Conservation (phyloP, 2,113 vertebrate species). For the Monopterus albus region DNA sequence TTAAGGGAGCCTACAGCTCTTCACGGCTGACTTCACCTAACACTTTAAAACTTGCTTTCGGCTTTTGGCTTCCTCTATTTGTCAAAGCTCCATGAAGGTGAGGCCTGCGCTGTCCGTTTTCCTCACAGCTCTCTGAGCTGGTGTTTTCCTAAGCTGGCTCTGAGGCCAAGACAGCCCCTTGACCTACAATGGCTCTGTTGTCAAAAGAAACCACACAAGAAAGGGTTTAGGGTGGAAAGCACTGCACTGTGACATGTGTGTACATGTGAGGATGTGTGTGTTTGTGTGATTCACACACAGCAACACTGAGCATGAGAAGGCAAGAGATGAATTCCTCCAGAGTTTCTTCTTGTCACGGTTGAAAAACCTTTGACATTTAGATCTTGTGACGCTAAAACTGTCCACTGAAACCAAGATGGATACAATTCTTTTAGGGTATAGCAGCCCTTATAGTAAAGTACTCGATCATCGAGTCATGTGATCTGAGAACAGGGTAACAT, state of each 20-base stretch:
- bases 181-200: constrained; percentile 61
- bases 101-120: neutral
- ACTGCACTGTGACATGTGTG: constrained; percentile 41
- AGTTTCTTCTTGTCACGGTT: constrained; percentile 28
- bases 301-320: constrained; percentile 8
- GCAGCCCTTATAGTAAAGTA: neutral
- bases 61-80: constrained; percentile 19
- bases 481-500: no score
- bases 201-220: constrained; percentile 45
- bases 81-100: constrained; percentile 42
- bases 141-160: constrained; percentile 38
- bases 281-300: constrained; percentile 34
- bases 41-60: constrained; percentile 22
- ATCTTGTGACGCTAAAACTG: constrained; percentile 18
- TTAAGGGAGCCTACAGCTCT: constrained; percentile 1
- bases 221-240: constrained; percentile 55
- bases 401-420: constrained; percentile 1
- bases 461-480: neutral
- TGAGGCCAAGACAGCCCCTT: constrained; percentile 43
- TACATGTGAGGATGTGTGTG: neutral
- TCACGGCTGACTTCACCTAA: constrained; percentile 35
- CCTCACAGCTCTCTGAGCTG: constrained; percentile 13
- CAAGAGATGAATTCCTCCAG: constrained; percentile 21
- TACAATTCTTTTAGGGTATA: neutral
- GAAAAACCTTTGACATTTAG: constrained; percentile 46